Base-by-base conservation (phyloP, 1,140 invertebrate species). In the Brachionus sp. region DNA sequence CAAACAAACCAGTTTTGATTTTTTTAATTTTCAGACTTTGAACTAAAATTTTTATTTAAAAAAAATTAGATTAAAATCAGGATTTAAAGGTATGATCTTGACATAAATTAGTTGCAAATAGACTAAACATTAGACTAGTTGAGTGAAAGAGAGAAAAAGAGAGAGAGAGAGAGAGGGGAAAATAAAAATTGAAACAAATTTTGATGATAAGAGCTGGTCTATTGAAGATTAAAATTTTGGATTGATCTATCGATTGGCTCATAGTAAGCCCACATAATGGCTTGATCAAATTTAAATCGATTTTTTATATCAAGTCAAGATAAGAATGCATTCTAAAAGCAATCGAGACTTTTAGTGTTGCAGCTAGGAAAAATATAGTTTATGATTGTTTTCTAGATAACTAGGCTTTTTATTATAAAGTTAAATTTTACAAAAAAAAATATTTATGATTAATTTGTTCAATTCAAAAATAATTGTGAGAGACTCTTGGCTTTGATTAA, bases 371-470 rank as follows among this genome's bases (percentile, higher is more conserved):
- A 16, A 70, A 70, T 16, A 39, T 70, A 70, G 66, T 70, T 70
- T 70, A 70, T 70, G 66, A 70, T 70, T 70, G 39, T 37, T 70
- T 70, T 70, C 37, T 13, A 70, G 66, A 70, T 70, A 70, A 70
- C 29, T 37, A 37, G 16, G 1, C 6, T 66, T 39, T n/a, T 37
- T 70, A 39, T 70, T 23, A 39, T 39, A 70, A 70, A 70, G 37
- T 37, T 16, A 37, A 70, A 39, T 70, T 70, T 66, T 37, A 37
- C 10, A 3, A 19, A 42, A 70, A 35, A 64, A 70, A 70, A 70
- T 37, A 39, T 70, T 70, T 70, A 70, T 70, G 66, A 70, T 70
- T 70, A 70, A 70, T 70, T 70, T 33, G 66, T 70, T 70, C 66
- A 70, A 70, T 70, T 70, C 33, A 37, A 70, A 70, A 70, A n/a